A percentile compares a stretch with the other conserved stretches of the same genome.
These are phyloP conservation scores for Amblyornis subalaris DNA, from an alignment of 2,113 vertebrate species.

Conservation along the genomic window DNA sequence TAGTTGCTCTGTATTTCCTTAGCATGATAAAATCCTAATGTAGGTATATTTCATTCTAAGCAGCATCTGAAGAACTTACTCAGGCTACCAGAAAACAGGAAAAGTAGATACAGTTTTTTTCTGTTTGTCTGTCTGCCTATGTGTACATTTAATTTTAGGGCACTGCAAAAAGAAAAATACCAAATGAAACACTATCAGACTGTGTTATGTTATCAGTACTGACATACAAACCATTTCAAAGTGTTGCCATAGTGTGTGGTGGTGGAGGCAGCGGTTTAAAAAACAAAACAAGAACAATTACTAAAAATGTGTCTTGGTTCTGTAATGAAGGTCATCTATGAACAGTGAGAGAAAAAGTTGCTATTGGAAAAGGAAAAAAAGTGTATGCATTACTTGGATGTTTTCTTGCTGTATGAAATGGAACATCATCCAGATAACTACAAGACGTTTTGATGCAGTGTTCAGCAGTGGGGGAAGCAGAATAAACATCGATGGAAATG, in stretches of 20 bases:
- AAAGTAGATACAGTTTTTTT: not conserved
- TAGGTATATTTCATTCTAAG: not conserved
- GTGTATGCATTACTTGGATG: not conserved
- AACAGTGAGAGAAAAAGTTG: not conserved
- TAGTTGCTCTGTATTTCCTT: not conserved
- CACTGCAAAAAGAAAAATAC: not conserved
- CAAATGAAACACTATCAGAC: not conserved
- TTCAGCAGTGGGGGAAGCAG: not conserved
- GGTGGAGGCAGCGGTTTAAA: fast-evolving
- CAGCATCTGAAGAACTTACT: not conserved
- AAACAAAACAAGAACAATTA: not conserved
- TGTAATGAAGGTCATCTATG: not conserved
- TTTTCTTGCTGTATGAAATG: not conserved
- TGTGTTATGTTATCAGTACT: not conserved
- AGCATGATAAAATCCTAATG: not conserved
- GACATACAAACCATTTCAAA: not conserved
- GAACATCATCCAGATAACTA: not conserved
- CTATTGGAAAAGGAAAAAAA: not conserved
- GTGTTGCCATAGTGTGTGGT: not conserved
- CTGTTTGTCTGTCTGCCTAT: not conserved
- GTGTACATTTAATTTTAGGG: not conserved
- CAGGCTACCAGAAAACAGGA: not conserved
- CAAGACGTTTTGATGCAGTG: not conserved
- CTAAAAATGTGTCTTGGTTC: not conserved
- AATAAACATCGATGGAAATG: not conserved